These are phyloP conservation scores for Hyles vespertilio DNA, from an alignment of 1,140 invertebrate genomes.

Conservation along the genomic window DNA sequence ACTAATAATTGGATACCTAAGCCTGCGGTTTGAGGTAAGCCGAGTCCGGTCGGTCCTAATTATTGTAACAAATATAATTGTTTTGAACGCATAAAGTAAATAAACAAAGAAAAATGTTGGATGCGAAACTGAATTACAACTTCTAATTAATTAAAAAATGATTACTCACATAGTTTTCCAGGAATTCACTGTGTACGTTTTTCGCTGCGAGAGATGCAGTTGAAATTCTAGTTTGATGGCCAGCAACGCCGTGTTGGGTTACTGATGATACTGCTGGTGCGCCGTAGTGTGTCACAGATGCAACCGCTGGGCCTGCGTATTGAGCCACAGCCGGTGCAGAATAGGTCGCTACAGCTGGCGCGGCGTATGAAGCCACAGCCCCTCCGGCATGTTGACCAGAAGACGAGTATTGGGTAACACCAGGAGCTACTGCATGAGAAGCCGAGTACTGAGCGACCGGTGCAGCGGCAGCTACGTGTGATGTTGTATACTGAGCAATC, in stretches of 20 bases:
- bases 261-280: slow-evolving; percentile 13
- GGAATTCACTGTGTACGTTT: slow-evolving; percentile 75
- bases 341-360: slow-evolving; percentile 25
- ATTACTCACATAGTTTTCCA: slow-evolving; percentile 78
- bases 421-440: too few relatives aligned
- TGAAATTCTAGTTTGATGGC: slow-evolving; percentile 17
- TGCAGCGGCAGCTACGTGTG: too few relatives aligned
- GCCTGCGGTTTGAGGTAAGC: too few relatives aligned
- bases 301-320: slow-evolving; percentile 29
- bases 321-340: slow-evolving; percentile 33
- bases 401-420: slow-evolving; percentile 19
- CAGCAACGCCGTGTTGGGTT: slow-evolving; percentile 12
- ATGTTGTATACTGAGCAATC: slow-evolving; percentile 13
- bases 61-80: too few relatives aligned
- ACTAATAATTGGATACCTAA: too few relatives aligned
- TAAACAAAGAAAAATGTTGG: slow-evolving; percentile 9
- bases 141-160: slow-evolving; percentile 8
- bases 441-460: too few relatives aligned
- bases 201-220: slow-evolving; percentile 49
- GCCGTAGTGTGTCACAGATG: slow-evolving; percentile 23
- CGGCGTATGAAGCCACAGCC: slow-evolving; percentile 8
- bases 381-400: slow-evolving; percentile 12
- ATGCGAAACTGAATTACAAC: slow-evolving; percentile 1
- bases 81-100: too few relatives aligned
- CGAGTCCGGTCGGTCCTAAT: too few relatives aligned